phyloP scores from a whole-genome alignment of 2,888 invertebrate species.

The Bedellia somnulentella region DNA sequence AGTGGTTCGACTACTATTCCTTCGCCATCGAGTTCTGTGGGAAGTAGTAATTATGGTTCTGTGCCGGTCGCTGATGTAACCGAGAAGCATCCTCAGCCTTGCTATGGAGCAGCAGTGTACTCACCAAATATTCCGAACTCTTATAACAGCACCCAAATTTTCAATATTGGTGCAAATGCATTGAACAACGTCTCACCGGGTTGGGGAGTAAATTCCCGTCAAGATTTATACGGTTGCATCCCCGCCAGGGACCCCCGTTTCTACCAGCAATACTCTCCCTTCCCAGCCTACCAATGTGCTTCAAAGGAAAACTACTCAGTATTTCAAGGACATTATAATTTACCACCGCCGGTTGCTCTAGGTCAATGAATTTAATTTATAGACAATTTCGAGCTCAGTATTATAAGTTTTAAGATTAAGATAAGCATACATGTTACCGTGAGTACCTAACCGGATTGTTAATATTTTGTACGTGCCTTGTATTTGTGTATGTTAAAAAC shows the following conservation, averaged over 20 bases:
- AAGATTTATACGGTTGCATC: conserved; percentile 16
- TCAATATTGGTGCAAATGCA: too few relatives aligned
- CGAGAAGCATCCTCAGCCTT: conserved; percentile 7
- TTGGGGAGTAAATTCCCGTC: conserved; percentile 40
- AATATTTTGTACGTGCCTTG: too few relatives aligned
- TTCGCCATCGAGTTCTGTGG: conserved; percentile 7
- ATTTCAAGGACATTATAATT: conserved; percentile 52
- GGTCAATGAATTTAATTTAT: conserved; percentile 26
- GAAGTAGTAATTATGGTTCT: conserved; percentile 13
- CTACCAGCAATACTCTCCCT: conserved; percentile 43
- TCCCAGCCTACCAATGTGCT: conserved; percentile 44
- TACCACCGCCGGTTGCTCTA: conserved; percentile 46
- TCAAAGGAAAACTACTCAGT: conserved; percentile 47
- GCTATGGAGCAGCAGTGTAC: conserved; percentile 8
- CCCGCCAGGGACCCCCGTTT: conserved; percentile 30
- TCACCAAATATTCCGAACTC: neutral
- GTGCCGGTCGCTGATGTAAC: conserved; percentile 6
- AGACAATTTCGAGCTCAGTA: too few relatives aligned
- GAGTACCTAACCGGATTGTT: too few relatives aligned
- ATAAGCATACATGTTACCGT: too few relatives aligned
- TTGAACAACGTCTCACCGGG: conserved; percentile 14
- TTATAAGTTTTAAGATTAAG: too few relatives aligned
- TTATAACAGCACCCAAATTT: neutral
- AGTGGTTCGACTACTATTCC: conserved; percentile 5
- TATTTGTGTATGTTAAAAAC: too few relatives aligned